Evolutionary conservation across 2,888 invertebrate genomes (phyloP), one percentile per base, ranked within the genome.

Genomic region (Entomobrya proxima): DNA sequence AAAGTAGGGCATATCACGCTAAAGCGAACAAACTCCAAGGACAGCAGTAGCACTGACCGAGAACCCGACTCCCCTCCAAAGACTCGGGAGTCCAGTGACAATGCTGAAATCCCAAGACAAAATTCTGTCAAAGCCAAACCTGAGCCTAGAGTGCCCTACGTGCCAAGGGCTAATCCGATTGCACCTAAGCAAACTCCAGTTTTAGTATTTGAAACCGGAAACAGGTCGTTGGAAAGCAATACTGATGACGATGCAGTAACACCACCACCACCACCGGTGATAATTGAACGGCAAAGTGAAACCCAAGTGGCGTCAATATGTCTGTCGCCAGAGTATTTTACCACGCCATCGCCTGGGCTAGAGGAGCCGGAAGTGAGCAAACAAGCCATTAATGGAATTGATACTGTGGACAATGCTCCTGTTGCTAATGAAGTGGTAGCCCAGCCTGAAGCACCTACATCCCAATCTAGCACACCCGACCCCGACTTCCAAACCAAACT

Each of bases 401-500:
- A n/a, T n/a, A n/a, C n/a, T n/a, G n/a, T n/a, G n/a, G n/a, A n/a
- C n/a, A n/a, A n/a, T n/a, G n/a, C n/a, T n/a, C 67, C 6, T 1
- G 1, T 18, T 21, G 2, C 15, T 21, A 67, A 11, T 18, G 40
- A 67, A 40, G 21, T 67, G 11, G 11, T 35, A 27, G n/a, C n/a
- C n/a, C 11, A 2, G 9, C 21, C 11, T 0, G 21, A 18, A 18
- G n/a, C n/a, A 5, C 2, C 35, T 35, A 47, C 11, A 47, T 2
- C 2, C 11, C 15, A 58, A 27, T 11, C 27, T 15, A 58, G 58
- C 15, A 58, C 1, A 2, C 35, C 35, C 18, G 72, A 83, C 2
- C 80, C 77, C 18, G 85, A 88, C 35, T 88, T 88, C 64, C 87
- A 86, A 55, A 35, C 79, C 15, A 90, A 90, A 83, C 74, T 90